Conservation (phyloP, 2,113 vertebrate genomes). For the Diadophis punctatus region DNA sequence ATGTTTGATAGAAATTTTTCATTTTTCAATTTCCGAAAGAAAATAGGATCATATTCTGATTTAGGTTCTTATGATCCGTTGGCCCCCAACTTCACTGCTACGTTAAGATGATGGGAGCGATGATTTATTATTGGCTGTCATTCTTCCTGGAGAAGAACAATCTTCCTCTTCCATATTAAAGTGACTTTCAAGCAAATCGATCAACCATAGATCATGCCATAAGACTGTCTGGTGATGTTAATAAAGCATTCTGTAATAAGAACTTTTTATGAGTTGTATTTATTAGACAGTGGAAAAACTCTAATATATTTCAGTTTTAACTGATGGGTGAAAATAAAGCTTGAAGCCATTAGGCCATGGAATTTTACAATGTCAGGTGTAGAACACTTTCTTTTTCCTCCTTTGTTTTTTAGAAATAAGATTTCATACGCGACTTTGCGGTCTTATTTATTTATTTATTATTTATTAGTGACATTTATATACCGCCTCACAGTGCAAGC, state of each 20-base stretch:
- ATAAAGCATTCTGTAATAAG: conserved; percentile 71
- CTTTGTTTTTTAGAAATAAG: not conserved
- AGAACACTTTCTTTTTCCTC: not conserved
- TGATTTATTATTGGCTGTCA: conserved; percentile 71
- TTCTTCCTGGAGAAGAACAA: conserved; percentile 70
- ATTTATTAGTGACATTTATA: too few relatives aligned
- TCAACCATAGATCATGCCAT: conserved; percentile 67
- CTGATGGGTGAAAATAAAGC: conserved; percentile 39
- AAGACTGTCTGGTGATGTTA: conserved; percentile 68
- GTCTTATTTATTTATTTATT: too few relatives aligned
- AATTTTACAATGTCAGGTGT: not conserved
- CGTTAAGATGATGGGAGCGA: conserved; percentile 61
- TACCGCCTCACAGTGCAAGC: too few relatives aligned
- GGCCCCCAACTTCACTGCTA: conserved; percentile 61
- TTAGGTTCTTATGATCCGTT: conserved; percentile 64
- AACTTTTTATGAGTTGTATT: conserved; percentile 66
- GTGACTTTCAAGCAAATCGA: conserved; percentile 71
- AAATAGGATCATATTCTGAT: conserved; percentile 57
- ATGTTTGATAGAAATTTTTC: conserved; percentile 25
- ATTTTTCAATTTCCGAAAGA: conserved; percentile 43
- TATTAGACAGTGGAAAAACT: conserved; percentile 54
- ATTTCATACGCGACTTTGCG: not conserved
- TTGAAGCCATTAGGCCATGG: conserved; percentile 6
- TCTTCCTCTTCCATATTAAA: conserved; percentile 70
- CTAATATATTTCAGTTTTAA: conserved; percentile 29